Base-by-base conservation (phyloP, 2,797 vertebrate genomes). In the Hylomyscus alleni region DNA sequence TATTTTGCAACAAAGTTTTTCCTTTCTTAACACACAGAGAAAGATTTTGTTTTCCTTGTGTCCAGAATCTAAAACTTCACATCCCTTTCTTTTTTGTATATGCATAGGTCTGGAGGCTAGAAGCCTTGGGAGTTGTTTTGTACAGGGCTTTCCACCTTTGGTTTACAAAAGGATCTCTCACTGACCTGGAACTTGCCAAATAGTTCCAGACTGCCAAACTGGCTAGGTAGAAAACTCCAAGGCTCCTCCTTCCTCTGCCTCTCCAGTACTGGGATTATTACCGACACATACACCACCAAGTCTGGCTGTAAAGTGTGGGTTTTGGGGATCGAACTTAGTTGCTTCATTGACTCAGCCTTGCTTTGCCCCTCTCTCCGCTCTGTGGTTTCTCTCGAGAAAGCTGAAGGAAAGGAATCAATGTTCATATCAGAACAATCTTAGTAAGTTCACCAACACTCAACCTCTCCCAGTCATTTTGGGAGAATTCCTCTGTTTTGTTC, bases 351-450 rank as follows among this genome's bases (percentile, higher is more conserved):
- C 34, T 72, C 34, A 69, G 50, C 50, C 14, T 24, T 4, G 2
- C 24, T 31, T 31, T 3, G 0, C 26, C 37, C 10, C 15, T 31
- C 37, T 14, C 52, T 6, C 67, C 34, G 24, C 37, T 58, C 85
- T 4, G 20, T 34, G 69, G 89, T 91, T 94, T 90, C 56, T 75
- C 90, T 67, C 34, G 19, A 96, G 83, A 94, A 65, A 95, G 47
- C 22, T n/a, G 50, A 90, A 82, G 83, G 54, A 54, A 94, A 78
- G 67, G 37, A 89, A 80, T 72, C 50, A 94, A 40, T 34, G 62
- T 58, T 73, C 72, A 62, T 34, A 2, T 82, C 8, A 60, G 60
- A 13, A 15, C 13, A 20, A 73, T 82, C 52, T 89, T 73, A 47
- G 54, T 85, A 56, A 92, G 44, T 52, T 94, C 69, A 85, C 62